Conservation (phyloP, 2,888 invertebrate genomes). For the Caprella mutica region DNA sequence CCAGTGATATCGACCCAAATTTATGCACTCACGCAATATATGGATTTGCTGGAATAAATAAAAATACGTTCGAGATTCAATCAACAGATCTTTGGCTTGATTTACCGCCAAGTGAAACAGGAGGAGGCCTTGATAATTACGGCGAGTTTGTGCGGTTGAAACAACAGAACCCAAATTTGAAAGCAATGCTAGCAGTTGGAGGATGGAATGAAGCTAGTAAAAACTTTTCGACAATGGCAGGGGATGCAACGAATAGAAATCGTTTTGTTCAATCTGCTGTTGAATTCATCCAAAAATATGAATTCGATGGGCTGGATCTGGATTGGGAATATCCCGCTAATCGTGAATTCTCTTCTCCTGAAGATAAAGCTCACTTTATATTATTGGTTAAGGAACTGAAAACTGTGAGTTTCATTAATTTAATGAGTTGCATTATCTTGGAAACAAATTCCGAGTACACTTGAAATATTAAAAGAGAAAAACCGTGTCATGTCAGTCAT, state of each 20-base stretch:
- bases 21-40: constrained; percentile 66
- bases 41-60: constrained; percentile 56
- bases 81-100: constrained; percentile 19
- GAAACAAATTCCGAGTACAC: no score
- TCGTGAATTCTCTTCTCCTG: constrained; percentile 57
- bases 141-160: constrained; percentile 35
- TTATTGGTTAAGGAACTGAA: constrained; percentile 57
- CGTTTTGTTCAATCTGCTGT: constrained; percentile 57
- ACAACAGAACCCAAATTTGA: constrained; percentile 42
- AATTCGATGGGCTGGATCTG: constrained; percentile 67
- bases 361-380: constrained; percentile 66
- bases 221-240: constrained; percentile 44
- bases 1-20: constrained; percentile 53
- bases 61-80: constrained; percentile 37
- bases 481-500: no score
- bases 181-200: constrained; percentile 56
- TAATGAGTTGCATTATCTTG: no score
- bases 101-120: no score
- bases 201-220: constrained; percentile 46
- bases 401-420: no score
- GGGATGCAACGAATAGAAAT: constrained; percentile 36
- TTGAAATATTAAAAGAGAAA: no score
- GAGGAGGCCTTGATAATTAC: constrained; percentile 14
- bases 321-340: constrained; percentile 50
- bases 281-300: constrained; percentile 54